phyloP scores from a whole-genome alignment of 2,888 invertebrate genomes.

The Coleophora flavipennella region DNA sequence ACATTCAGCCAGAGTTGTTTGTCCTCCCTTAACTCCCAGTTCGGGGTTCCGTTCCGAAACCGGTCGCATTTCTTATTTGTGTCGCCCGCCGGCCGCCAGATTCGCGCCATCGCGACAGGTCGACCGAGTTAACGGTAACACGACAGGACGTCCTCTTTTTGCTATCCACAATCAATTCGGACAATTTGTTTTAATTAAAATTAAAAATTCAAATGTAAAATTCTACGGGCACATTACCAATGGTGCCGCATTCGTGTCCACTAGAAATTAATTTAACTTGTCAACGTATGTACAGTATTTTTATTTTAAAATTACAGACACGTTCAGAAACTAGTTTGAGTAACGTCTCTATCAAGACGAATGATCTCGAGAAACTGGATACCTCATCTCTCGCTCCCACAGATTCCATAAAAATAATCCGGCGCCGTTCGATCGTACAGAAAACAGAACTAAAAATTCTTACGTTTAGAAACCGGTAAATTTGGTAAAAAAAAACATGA shows the following conservation, averaged over 20 bases:
- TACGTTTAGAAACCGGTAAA: slow-evolving; percentile 40
- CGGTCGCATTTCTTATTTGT: slow-evolving; percentile 52
- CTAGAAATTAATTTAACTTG: slow-evolving; percentile 52
- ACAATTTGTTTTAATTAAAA: slow-evolving; percentile 57
- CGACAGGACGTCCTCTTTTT: slow-evolving; percentile 47
- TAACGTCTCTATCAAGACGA: slow-evolving; percentile 56
- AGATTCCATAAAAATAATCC: slow-evolving; percentile 52
- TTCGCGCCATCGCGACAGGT: slow-evolving; percentile 47
- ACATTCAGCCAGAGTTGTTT: slow-evolving; percentile 25
- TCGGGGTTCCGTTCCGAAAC: slow-evolving; percentile 45
- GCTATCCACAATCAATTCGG: slow-evolving; percentile 45
- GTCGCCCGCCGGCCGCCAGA: slow-evolving; percentile 50
- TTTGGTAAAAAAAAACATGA: slow-evolving; percentile 37
- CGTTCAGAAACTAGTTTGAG: slow-evolving; percentile 56
- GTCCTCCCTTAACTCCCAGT: slow-evolving; percentile 53
- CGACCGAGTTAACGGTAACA: slow-evolving; percentile 45
- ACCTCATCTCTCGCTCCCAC: slow-evolving; percentile 47
- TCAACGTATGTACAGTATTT: slow-evolving; percentile 26
- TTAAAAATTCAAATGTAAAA: slow-evolving; percentile 46
- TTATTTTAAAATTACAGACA: slow-evolving; percentile 38
- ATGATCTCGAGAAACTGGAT: slow-evolving; percentile 60
- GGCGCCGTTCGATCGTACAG: slow-evolving; percentile 31
- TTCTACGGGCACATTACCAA: slow-evolving; percentile 25
- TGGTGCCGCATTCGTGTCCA: slow-evolving; percentile 33
- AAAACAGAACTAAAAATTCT: slow-evolving; percentile 6